Conservation (phyloP, 1,140 invertebrate species). For the Andrena cerasifolii region DNA sequence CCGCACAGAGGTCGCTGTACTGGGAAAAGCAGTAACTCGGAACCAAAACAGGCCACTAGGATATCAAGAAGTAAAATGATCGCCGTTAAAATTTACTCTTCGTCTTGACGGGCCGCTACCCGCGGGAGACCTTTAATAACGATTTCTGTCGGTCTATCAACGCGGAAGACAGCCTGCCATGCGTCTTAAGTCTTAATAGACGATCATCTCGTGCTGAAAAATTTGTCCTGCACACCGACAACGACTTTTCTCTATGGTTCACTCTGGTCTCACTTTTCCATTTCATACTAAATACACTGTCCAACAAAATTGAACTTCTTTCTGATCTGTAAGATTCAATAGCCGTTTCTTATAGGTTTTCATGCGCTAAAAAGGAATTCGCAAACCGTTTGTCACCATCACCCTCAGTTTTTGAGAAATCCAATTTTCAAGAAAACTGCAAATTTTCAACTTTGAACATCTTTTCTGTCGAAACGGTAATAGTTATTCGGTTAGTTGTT, state of each 20-base stretch:
- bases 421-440: too few relatives aligned
- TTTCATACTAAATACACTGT: too few relatives aligned
- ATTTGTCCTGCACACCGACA: constrained; percentile 24
- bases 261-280: too few relatives aligned
- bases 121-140: constrained; percentile 18
- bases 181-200: constrained; percentile 20
- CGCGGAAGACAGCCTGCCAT: constrained; percentile 1
- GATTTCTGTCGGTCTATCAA: neutral
- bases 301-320: too few relatives aligned
- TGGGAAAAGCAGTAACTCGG: constrained; percentile 76
- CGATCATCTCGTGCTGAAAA: constrained; percentile 23
- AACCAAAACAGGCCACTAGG: constrained; percentile 67
- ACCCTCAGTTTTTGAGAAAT: too few relatives aligned
- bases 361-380: too few relatives aligned
- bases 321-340: too few relatives aligned
- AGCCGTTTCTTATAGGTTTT: too few relatives aligned
- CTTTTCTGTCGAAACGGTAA: too few relatives aligned
- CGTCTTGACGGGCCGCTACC: constrained; percentile 1
- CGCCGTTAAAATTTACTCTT: constrained; percentile 75
- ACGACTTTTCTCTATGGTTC: neutral
- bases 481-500: too few relatives aligned
- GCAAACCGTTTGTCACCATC: too few relatives aligned
- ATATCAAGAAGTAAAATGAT: constrained; percentile 65
- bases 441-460: too few relatives aligned
- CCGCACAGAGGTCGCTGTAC: constrained; percentile 59